Evolutionary conservation across 2,797 vertebrate genomes (phyloP).

Genomic region (Aulostomus chinensis): DNA sequence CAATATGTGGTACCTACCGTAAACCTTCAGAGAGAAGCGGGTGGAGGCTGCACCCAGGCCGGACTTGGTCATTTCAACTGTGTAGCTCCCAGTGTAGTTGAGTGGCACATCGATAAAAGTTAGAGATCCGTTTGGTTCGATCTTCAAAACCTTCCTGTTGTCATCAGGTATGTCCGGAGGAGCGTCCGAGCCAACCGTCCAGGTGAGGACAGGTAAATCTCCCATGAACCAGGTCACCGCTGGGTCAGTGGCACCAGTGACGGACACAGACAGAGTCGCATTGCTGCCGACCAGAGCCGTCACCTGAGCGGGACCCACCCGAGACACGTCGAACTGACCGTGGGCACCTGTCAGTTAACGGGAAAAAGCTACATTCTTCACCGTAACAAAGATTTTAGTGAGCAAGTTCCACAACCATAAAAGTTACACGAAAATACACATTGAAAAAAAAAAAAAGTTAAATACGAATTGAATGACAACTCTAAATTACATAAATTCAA

Average conservation of each 20-base stretch:
- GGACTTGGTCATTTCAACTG: slow-evolving; percentile 55
- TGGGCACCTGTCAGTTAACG: slow-evolving; percentile 36
- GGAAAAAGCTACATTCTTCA: too few relatives aligned
- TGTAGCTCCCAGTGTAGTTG: slow-evolving; percentile 55
- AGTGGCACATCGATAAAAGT: slow-evolving; percentile 55
- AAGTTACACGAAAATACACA: too few relatives aligned
- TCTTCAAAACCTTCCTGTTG: slow-evolving; percentile 22
- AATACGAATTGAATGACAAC: too few relatives aligned
- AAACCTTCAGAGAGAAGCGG: slow-evolving; percentile 67
- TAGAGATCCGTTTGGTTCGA: slow-evolving; percentile 66
- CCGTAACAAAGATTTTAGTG: too few relatives aligned
- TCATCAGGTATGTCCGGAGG: slow-evolving; percentile 25
- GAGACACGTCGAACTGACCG: slow-evolving; percentile 43
- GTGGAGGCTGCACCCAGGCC: slow-evolving; percentile 17
- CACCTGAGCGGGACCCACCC: slow-evolving; percentile 23
- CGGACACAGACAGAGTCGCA: slow-evolving; percentile 67
- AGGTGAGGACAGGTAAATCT: slow-evolving; percentile 45
- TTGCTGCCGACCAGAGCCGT: slow-evolving; percentile 47
- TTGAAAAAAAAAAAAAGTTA: too few relatives aligned
- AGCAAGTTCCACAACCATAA: too few relatives aligned
- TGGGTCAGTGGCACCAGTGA: slow-evolving; percentile 50
- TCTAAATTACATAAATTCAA: too few relatives aligned
- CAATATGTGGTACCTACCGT: too few relatives aligned
- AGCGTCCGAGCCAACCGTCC: slow-evolving; percentile 35
- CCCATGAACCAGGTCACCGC: slow-evolving; percentile 63